These are phyloP conservation scores for Ephialtes manifestator DNA, from an alignment of 2,888 invertebrate species.

Conservation along the genomic window DNA sequence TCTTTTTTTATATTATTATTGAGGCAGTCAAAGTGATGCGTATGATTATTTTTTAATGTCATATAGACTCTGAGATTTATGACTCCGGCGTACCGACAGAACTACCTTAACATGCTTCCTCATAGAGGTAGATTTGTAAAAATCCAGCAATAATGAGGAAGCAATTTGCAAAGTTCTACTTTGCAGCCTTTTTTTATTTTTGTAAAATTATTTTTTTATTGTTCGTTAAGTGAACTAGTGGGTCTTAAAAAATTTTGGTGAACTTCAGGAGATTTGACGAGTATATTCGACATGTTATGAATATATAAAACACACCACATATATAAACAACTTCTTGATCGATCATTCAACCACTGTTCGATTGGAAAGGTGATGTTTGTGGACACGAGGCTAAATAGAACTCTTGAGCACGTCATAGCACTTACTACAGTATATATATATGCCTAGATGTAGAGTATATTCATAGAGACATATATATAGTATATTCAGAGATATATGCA, in stretches of 20 bases:
- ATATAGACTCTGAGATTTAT: no score
- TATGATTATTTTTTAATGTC: no score
- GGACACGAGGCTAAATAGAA: constrained; percentile 30
- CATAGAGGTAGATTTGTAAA: no score
- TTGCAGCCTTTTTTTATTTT: background rate
- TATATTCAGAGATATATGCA: background rate
- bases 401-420: constrained; percentile 11
- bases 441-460: background rate
- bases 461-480: background rate
- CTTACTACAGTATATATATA: background rate
- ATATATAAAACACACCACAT: background rate
- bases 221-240: background rate
- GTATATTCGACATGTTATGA: constrained; percentile 33
- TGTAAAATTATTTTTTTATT: background rate
- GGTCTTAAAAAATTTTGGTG: background rate
- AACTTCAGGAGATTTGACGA: constrained; percentile 29
- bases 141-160: no score
- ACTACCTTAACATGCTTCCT: no score
- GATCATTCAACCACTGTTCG: constrained; percentile 31
- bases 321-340: constrained; percentile 28
- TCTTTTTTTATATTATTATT: no score
- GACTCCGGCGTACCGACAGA: no score
- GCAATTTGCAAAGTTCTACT: no score
- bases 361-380: constrained; percentile 51
- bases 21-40: no score